Conservation (phyloP, 2,113 vertebrate species). For the Jaculus jaculus region DNA sequence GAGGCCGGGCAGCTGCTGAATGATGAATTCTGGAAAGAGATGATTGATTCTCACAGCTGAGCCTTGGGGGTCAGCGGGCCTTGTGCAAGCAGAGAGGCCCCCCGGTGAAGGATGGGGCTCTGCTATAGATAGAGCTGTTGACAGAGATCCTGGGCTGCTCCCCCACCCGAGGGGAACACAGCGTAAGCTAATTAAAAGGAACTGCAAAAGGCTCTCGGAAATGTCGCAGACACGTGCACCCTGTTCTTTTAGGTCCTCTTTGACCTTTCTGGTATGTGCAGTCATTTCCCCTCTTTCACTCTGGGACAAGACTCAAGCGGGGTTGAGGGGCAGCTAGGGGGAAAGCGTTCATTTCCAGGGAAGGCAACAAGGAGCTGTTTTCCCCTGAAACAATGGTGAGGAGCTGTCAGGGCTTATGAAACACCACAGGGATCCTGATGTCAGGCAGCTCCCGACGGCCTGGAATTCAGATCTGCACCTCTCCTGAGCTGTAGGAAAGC, state of each 20-base stretch:
- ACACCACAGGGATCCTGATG: conserved; percentile 54
- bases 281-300: neutral
- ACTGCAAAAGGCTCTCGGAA: conserved; percentile 31
- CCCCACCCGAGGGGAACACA: conserved; percentile 80
- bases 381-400: conserved; percentile 42
- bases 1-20: conserved; percentile 83
- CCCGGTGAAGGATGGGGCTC: conserved; percentile 81
- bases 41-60: conserved; percentile 91
- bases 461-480: conserved; percentile 3
- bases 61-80: conserved; percentile 79
- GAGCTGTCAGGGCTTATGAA: conserved; percentile 68
- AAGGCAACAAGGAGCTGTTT: neutral
- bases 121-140: conserved; percentile 89
- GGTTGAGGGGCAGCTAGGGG: no score
- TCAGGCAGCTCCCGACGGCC: conserved; percentile 38
- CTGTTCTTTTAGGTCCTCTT: conserved; percentile 13
- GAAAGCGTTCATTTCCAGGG: conserved; percentile 38
- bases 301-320: neutral
- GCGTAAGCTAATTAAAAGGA: conserved; percentile 80
- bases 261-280: neutral
- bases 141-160: conserved; percentile 85
- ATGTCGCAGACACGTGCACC: neutral
- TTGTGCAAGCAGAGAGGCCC: conserved; percentile 80
- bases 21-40: conserved; percentile 83
- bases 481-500: neutral